Base-by-base conservation (phyloP, 2,888 invertebrate genomes). In the Mythimna vitellina region DNA sequence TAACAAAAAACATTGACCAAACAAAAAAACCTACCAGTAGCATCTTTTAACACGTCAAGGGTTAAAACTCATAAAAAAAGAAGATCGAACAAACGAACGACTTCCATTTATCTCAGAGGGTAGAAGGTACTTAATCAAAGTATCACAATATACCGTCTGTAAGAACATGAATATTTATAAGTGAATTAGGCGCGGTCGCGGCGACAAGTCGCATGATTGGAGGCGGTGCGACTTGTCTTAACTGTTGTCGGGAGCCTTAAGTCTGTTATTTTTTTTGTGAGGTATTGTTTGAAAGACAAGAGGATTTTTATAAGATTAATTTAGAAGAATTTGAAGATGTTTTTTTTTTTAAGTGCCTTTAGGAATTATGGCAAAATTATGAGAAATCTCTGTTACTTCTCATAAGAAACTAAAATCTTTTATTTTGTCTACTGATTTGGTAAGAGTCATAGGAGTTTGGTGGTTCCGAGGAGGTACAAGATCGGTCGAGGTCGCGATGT, bases 141-240 rank as follows among this genome's bases (percentile, higher is more conserved):
- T 94, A 95, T 95, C 95, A 94, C 94, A 92, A 93, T 94, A 93
- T 92, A 90, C 87, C 89, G 89, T 89, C 89, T 91, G 92, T 92
- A 93, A 92, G 82, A 57, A 63, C 90, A 95, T 95, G 95, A 95
- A 95, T 95, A 95, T 95, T 95, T 95, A 95, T 95, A 90, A 92
- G 92, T 82, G 89, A 90, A 93, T 94, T 93, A 92, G 93, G 87
- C 87, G 82, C 91, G 92, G 89, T 89, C 87, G 88, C 85, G 88
- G 86, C 88, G 89, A 86, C 90, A 87, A 84, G 89, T 80, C 87
- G 88, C 85, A 83, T 85, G 91, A 90, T 91, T 92, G 87, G 91
- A 90, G 89, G 91, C 91, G 92, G 91, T 91, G 89, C 87, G 89
- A 88, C 72, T 83, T 88, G 87, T 89, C 91, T 90, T 92, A 90